Percentiles rank a stretch among this genome's conserved stretches.
These are phyloP conservation scores for Gobionotothen gibberifrons DNA, from an alignment of 2,797 vertebrate species.

Conservation along the genomic window DNA sequence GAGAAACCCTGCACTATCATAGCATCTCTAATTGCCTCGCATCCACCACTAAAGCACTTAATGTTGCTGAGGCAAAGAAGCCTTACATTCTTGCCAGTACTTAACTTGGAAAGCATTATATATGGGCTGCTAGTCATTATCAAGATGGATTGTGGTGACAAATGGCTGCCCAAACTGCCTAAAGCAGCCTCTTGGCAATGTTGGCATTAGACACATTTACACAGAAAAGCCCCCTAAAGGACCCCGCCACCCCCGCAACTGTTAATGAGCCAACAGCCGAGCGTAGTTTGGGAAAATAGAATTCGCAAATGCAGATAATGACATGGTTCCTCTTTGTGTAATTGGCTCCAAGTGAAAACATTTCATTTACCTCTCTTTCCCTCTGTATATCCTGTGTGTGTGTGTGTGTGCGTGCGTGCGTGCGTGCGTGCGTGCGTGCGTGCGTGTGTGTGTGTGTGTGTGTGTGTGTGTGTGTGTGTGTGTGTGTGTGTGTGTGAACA, in stretches of 20 bases:
- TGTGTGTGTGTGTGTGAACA: not conserved
- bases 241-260: conserved; percentile 53
- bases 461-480: not conserved
- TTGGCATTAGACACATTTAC: conserved; percentile 77
- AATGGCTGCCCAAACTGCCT: conserved; percentile 76
- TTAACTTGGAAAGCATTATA: conserved; percentile 68
- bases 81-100: conserved; percentile 64
- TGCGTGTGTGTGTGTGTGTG: conserved; percentile 1
- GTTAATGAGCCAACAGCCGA: conserved; percentile 78
- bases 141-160: conserved; percentile 80
- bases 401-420: not conserved
- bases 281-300: conserved; percentile 77
- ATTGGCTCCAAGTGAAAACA: conserved; percentile 81
- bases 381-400: conserved; percentile 49
- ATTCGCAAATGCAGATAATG: conserved; percentile 81
- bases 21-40: conserved; percentile 67
- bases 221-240: conserved; percentile 61
- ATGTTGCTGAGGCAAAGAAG: conserved; percentile 53
- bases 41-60: conserved; percentile 57
- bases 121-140: conserved; percentile 80
- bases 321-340: conserved; percentile 82
- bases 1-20: conserved; percentile 47
- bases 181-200: conserved; percentile 73
- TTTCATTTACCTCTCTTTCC: conserved; percentile 73
- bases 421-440: conserved; percentile 45